phyloP scores from a whole-genome alignment of 2,888 invertebrate genomes.

The Netelia fuscicornis region DNA sequence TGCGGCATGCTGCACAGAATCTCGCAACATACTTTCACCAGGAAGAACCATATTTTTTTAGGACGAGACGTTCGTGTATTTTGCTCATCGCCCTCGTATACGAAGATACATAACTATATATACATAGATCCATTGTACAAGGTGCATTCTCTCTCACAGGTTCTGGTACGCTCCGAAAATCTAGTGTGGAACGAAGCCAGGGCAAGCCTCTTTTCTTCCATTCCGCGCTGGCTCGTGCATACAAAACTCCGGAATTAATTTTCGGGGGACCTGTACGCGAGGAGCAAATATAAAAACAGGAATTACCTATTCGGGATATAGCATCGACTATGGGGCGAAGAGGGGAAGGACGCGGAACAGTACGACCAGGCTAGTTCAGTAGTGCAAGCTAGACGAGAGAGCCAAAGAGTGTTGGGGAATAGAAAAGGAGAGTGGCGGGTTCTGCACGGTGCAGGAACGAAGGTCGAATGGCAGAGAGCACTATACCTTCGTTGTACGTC shows the following conservation, averaged over 20 bases:
- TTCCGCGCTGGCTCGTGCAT: conserved; percentile 36
- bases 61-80: conserved; percentile 29
- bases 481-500: conserved; percentile 36
- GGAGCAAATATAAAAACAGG: conserved; percentile 64
- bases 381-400: conserved; percentile 46
- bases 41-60: conserved; percentile 21
- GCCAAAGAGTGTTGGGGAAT: conserved; percentile 21
- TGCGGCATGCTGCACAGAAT: conserved; percentile 10
- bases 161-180: conserved; percentile 46
- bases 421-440: conserved; percentile 57
- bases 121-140: conserved; percentile 32
- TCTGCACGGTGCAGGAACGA: conserved; percentile 65
- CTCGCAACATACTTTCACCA: conserved; percentile 23
- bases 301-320: conserved; percentile 40
- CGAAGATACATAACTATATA: conserved; percentile 19
- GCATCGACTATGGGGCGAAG: neutral
- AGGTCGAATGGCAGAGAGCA: conserved; percentile 64
- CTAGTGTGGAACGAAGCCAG: conserved; percentile 45
- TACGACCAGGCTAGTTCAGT: conserved; percentile 26
- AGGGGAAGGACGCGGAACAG: neutral
- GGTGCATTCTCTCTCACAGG: conserved; percentile 31
- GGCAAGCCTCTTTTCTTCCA: conserved; percentile 18
- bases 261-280: conserved; percentile 67
- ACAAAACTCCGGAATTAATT: conserved; percentile 62
- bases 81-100: conserved; percentile 32